Percentiles rank a stretch among this genome's conserved stretches.
These are phyloP conservation scores for Mimumesa dahlbomi DNA, from an alignment of 2,888 invertebrate species.

Conservation along the genomic window DNA sequence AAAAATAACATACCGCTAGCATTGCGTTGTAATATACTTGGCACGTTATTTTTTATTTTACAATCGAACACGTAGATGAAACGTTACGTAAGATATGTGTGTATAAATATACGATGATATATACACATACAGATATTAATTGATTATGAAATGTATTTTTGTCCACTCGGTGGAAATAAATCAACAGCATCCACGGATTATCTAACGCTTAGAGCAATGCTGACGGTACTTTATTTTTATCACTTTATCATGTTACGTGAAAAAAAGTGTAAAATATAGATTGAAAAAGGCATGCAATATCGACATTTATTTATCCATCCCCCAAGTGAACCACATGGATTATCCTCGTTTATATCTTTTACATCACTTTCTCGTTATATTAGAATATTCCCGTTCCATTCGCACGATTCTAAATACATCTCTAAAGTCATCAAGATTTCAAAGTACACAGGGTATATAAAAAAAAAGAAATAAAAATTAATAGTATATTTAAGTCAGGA, in stretches of 20 bases:
- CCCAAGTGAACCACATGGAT: not conserved
- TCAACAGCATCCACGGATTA: constrained; percentile 17
- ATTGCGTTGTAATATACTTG: constrained; percentile 14
- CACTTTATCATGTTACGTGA: constrained; percentile 56
- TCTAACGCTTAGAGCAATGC: constrained; percentile 23
- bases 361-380: not conserved
- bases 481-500: not conserved
- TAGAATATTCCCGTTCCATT: not conserved
- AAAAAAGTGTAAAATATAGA: constrained; percentile 58
- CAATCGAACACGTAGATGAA: not conserved
- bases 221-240: constrained; percentile 59
- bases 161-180: constrained; percentile 10
- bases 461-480: constrained; percentile 17
- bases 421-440: not conserved
- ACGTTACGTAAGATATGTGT: constrained; percentile 20
- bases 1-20: constrained; percentile 46
- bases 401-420: not conserved
- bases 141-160: constrained; percentile 30
- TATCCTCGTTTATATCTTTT: not conserved
- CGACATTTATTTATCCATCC: constrained; percentile 49
- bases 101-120: not conserved
- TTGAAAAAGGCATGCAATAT: constrained; percentile 47
- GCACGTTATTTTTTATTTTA: not conserved
- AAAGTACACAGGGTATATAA: constrained; percentile 12
- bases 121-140: constrained; percentile 10